phyloP scores from a whole-genome alignment of 2,888 invertebrate species.

The Leptinotarsa rubiginosa region DNA sequence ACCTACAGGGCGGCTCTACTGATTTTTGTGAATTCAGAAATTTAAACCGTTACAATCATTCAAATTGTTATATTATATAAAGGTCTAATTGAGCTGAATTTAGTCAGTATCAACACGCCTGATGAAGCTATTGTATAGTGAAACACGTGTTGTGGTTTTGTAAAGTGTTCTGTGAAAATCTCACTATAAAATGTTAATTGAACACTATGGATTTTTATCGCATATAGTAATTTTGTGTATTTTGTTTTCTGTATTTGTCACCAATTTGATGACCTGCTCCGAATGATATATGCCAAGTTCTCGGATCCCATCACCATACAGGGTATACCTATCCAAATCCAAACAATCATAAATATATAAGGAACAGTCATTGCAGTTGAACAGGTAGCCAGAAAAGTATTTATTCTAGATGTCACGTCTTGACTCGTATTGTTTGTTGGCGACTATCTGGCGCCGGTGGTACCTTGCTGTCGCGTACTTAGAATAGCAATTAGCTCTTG shows the following conservation, averaged over 20 bases:
- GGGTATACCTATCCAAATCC: conserved; percentile 9
- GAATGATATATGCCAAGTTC: background rate
- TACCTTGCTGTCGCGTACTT: conserved; percentile 63
- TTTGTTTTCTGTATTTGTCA: background rate
- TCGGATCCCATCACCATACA: conserved; percentile 19
- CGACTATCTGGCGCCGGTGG: conserved; percentile 62
- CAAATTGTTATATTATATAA: too few species aligned
- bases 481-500: conserved; percentile 63
- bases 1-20: too few species aligned
- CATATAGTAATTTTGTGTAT: too few species aligned
- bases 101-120: too few species aligned
- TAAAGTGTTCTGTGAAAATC: too few species aligned
- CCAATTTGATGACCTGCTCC: background rate
- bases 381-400: conserved; percentile 56
- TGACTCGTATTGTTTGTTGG: conserved; percentile 61
- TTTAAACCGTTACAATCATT: too few species aligned
- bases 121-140: too few species aligned
- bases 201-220: too few species aligned
- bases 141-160: too few species aligned
- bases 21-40: too few species aligned
- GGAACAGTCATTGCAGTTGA: conserved; percentile 50
- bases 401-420: conserved; percentile 62
- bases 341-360: conserved; percentile 49
- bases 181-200: too few species aligned
- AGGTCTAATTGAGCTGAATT: too few species aligned